Conservation (phyloP, 92 coral and sea anemone species). For the Phenganax marumi region DNA sequence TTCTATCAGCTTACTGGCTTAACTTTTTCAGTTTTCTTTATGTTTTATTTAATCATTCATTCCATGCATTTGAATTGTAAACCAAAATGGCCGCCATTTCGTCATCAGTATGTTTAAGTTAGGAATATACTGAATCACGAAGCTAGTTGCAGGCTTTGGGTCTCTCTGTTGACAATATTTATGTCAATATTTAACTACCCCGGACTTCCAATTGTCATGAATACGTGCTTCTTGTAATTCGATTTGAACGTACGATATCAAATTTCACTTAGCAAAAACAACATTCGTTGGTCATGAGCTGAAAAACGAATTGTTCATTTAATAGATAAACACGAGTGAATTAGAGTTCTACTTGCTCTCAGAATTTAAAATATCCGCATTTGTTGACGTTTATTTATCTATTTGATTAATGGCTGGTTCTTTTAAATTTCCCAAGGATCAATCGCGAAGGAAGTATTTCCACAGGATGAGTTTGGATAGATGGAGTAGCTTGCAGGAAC, state of each 20-base stretch:
- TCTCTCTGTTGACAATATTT: not conserved
- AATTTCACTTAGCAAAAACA: not conserved
- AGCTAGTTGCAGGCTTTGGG: not conserved
- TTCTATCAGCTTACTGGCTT: no score
- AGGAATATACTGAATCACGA: not conserved
- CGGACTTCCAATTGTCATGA: not conserved
- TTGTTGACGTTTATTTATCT: not conserved
- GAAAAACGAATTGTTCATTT: not conserved
- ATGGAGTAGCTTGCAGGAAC: slow-evolving; percentile 37
- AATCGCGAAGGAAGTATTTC: slow-evolving; percentile 17
- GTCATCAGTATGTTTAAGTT: not conserved
- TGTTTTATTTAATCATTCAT: no score
- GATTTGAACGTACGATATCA: not conserved
- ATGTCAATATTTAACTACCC: slow-evolving; percentile 16
- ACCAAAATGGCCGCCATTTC: not conserved
- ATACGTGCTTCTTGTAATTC: slow-evolving; percentile 22
- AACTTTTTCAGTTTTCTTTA: no score
- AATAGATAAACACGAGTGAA: not conserved
- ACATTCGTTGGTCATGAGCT: not conserved
- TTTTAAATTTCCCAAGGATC: slow-evolving; percentile 26
- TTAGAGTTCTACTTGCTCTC: not conserved
- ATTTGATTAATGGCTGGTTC: slow-evolving; percentile 4
- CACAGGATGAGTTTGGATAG: slow-evolving; percentile 29
- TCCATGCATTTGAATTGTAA: not conserved
- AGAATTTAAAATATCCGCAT: not conserved